Conservation (phyloP, 2,888 invertebrate genomes). For the Lochmaea crataegi region DNA sequence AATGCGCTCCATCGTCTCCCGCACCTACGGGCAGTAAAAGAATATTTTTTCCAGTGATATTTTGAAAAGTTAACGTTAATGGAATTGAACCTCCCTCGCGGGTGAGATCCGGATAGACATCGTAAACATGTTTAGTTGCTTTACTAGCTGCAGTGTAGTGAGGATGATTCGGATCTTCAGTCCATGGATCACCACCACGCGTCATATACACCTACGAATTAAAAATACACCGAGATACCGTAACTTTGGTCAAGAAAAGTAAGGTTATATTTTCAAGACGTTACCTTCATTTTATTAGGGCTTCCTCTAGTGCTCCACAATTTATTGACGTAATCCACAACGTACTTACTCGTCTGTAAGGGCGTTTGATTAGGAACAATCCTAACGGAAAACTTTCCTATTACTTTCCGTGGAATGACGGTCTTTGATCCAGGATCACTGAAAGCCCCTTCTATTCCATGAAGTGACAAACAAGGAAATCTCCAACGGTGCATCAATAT, state of each 20-base stretch:
- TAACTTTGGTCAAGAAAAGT: too few relatives aligned
- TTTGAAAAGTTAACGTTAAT: constrained; percentile 92
- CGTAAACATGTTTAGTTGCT: constrained; percentile 87
- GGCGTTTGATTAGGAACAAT: constrained; percentile 95
- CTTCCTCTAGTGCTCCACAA: constrained; percentile 84
- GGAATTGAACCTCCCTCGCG: constrained; percentile 99
- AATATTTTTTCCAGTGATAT: constrained; percentile 93
- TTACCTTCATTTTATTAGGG: constrained; percentile 85
- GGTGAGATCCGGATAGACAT: constrained; percentile 91
- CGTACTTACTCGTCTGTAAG: constrained; percentile 82
- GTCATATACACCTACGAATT: constrained; percentile 51
- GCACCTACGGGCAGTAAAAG: constrained; percentile 94
- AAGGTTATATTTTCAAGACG: not conserved
- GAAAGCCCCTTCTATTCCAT: constrained; percentile 92
- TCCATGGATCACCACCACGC: constrained; percentile 88
- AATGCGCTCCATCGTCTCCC: constrained; percentile 98
- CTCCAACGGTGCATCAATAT: constrained; percentile 96
- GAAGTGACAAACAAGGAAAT: constrained; percentile 91
- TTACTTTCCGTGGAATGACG: constrained; percentile 92
- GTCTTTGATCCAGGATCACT: constrained; percentile 96
- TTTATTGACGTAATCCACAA: constrained; percentile 80
- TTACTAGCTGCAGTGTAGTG: constrained; percentile 90
- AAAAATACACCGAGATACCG: not conserved
- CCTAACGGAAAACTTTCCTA: constrained; percentile 96
- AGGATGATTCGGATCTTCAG: constrained; percentile 90